A percentile compares a stretch with the other conserved stretches of the same genome.
Conservation (phyloP, 2,888 invertebrate genomes). For the Stenodera caucasica region DNA sequence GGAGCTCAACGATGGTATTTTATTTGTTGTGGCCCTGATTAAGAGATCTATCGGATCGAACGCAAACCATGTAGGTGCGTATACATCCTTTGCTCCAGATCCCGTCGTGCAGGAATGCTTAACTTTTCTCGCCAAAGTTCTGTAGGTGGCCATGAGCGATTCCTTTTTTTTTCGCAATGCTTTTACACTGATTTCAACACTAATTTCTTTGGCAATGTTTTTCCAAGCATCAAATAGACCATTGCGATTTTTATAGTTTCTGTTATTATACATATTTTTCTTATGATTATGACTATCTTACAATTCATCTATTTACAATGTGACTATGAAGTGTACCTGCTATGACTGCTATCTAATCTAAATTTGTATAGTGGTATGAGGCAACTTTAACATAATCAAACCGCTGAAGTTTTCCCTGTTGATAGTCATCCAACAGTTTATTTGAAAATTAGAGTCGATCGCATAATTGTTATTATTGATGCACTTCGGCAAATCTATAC, state of each 20-base stretch:
- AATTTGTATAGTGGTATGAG: no score
- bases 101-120: background rate
- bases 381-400: no score
- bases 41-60: constrained; percentile 1
- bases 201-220: constrained; percentile 9
- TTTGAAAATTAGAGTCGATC: no score
- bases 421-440: no score
- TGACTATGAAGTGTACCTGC: no score
- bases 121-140: background rate
- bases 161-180: constrained; percentile 7
- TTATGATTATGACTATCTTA: no score
- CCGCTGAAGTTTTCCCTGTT: no score
- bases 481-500: no score
- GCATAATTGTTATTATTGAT: no score
- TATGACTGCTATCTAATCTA: no score
- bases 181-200: background rate
- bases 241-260: constrained; percentile 12
- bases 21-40: background rate
- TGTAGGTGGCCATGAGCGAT: constrained; percentile 8
- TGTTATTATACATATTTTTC: no score
- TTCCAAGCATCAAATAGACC: constrained; percentile 14
- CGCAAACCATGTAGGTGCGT: constrained; percentile 11
- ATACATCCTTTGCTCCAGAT: constrained; percentile 8
- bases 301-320: no score
- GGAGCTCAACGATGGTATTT: constrained; percentile 5